These are phyloP conservation scores for Julus scanicus DNA, from an alignment of 2,888 invertebrate species.

Conservation along the genomic window DNA sequence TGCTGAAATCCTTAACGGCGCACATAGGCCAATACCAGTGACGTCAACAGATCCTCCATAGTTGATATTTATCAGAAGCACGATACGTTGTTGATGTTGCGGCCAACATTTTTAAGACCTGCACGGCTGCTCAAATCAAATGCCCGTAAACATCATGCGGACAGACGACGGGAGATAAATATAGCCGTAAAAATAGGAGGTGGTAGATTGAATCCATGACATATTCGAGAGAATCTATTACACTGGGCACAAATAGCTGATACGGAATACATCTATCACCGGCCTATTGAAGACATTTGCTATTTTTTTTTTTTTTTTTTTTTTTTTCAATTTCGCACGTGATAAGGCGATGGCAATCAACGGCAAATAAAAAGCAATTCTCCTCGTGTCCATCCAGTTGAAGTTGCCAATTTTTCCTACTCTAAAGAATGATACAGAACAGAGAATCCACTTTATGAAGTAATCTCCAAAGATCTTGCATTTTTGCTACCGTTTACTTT, in stretches of 20 bases:
- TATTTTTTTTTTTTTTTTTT: neutral
- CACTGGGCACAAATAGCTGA: neutral
- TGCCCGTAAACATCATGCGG: neutral
- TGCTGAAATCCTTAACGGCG: neutral
- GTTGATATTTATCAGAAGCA: conserved; percentile 29
- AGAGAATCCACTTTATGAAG: no score
- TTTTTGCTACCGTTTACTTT: no score
- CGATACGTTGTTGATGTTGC: conserved; percentile 3
- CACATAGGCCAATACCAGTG: neutral
- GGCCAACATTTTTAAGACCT: conserved; percentile 3
- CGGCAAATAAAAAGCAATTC: conserved; percentile 8
- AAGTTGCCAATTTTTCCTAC: no score
- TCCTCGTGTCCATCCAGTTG: neutral
- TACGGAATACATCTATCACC: conserved; percentile 20
- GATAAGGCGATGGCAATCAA: neutral
- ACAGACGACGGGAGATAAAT: conserved; percentile 20
- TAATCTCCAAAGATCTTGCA: no score
- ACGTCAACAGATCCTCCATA: neutral
- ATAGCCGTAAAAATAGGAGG: neutral
- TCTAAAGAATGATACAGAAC: no score
- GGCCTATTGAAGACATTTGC: neutral
- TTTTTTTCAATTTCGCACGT: conserved; percentile 26
- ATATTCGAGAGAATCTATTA: neutral
- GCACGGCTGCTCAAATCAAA: neutral
- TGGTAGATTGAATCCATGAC: neutral